Base-by-base conservation (phyloP, 2,888 invertebrate genomes). In the Meteorus colon region DNA sequence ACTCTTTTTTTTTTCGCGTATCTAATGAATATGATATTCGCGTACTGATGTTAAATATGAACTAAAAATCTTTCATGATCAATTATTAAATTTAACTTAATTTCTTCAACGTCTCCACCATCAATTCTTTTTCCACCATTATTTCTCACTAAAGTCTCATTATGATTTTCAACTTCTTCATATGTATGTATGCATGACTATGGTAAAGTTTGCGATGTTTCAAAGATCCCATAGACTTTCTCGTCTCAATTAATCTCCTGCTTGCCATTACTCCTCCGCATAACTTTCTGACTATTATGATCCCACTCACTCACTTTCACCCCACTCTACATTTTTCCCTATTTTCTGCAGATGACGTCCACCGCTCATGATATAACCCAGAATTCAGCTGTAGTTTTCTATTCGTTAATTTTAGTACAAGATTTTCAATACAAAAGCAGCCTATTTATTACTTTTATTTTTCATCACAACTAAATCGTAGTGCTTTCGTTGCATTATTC, bases 231-330 rank as follows among this genome's bases (percentile, higher is more conserved):
- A 41, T 37, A 65, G 19, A 65, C 24, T 41, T 65, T 65, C 34
- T 37, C n/a, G 65, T 24, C 19, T 65, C 65, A 41, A 65, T 65
- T 65, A 65, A 65, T 65, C 37, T 65, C 37, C 37, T 41, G 37
- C 4, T 29, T 14, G 45, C n/a, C 16, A 19, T 12, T 31, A 37
- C 27, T 60, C 16, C 24, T 24, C 8, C 31, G 45, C 31, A 63
- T 34, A 63, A 63, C 51, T 51, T 68, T 45, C 31, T 27, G 51
- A 29, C 51, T 41, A 68, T 68, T 45, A 68, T 68, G 45, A 51
- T 48, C 51, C 51, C 31, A 24, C 48, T 68, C 45, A 24, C 55
- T 55, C 55, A 55, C 19, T 55, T 12, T 41, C 24, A 2, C 10
- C 6, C 55, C 8, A 4, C 5, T 34, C 37, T 65, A 10, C 10